Evolutionary conservation across 2,113 vertebrate genomes (phyloP).

Genomic region (Pituophis catenifer): DNA sequence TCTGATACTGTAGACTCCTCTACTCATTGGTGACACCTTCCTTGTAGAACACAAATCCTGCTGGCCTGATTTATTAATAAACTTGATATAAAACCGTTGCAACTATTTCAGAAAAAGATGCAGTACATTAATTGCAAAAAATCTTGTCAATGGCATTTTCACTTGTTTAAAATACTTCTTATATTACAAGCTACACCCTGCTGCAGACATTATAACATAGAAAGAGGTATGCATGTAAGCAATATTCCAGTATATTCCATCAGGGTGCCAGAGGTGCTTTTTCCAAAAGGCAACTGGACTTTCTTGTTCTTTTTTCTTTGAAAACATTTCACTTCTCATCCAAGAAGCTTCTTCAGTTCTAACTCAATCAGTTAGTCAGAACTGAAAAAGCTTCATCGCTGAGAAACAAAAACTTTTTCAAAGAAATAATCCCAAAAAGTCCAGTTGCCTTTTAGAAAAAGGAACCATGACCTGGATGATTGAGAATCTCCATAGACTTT

Average conservation of each 20-base stretch:
- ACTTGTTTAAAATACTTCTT: background rate
- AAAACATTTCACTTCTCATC: background rate
- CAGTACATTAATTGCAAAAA: background rate
- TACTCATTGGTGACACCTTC: background rate
- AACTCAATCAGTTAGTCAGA: background rate
- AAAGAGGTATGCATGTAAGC: background rate
- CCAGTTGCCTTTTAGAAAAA: background rate
- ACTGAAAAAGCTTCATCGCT: background rate
- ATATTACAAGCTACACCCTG: background rate
- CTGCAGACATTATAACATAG: background rate
- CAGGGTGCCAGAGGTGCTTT: background rate
- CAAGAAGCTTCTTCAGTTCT: background rate
- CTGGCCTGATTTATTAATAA: background rate
- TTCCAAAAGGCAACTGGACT: background rate
- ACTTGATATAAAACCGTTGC: background rate
- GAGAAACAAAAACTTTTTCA: background rate
- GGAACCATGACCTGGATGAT: background rate
- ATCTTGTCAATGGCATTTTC: background rate
- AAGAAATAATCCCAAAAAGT: background rate
- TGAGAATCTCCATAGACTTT: background rate
- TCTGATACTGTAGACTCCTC: background rate
- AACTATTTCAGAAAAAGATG: background rate
- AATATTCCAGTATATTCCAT: background rate
- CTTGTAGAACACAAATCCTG: background rate
- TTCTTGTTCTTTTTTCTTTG: background rate